These are phyloP conservation scores for Drosophila niveifrons DNA, from an alignment of 2,888 invertebrate genomes.

Conservation along the genomic window DNA sequence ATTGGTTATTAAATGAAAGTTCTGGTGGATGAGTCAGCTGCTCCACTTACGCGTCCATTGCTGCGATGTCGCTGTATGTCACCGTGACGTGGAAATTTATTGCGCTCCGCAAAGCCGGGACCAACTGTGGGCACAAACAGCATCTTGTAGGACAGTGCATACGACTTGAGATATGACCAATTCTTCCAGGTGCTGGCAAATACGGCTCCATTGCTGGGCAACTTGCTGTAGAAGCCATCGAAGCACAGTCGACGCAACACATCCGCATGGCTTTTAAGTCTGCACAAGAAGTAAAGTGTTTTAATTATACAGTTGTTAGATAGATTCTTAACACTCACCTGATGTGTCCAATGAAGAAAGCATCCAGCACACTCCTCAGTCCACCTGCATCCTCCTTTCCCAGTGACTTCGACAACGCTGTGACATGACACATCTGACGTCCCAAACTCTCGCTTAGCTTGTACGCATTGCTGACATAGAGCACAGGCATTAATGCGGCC, in stretches of 20 bases:
- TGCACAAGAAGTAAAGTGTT: conserved; percentile 30
- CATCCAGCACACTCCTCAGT: conserved; percentile 86
- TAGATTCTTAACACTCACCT: conserved; percentile 67
- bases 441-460: conserved; percentile 85
- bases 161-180: conserved; percentile 87
- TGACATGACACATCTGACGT: conserved; percentile 70
- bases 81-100: conserved; percentile 85
- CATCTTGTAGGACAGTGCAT: conserved; percentile 87
- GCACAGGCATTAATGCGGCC: conserved; percentile 86
- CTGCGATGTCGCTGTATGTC: conserved; percentile 84
- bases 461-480: conserved; percentile 89
- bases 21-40: background rate
- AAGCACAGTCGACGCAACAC: conserved; percentile 86
- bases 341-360: conserved; percentile 87
- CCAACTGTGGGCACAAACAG: conserved; percentile 90
- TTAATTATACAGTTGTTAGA: background rate
- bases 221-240: conserved; percentile 89
- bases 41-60: conserved; percentile 82
- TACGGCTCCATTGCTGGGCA: conserved; percentile 88
- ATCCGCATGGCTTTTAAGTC: conserved; percentile 86
- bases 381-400: conserved; percentile 82
- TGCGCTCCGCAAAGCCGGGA: conserved; percentile 90
- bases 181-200: conserved; percentile 89
- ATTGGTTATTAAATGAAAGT: no score
- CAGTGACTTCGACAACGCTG: conserved; percentile 4